A percentile compares a stretch with the other conserved stretches of the same genome.
Evolutionary conservation across 2,113 vertebrate genomes (phyloP).

Genomic region (Microtus pennsylvanicus): DNA sequence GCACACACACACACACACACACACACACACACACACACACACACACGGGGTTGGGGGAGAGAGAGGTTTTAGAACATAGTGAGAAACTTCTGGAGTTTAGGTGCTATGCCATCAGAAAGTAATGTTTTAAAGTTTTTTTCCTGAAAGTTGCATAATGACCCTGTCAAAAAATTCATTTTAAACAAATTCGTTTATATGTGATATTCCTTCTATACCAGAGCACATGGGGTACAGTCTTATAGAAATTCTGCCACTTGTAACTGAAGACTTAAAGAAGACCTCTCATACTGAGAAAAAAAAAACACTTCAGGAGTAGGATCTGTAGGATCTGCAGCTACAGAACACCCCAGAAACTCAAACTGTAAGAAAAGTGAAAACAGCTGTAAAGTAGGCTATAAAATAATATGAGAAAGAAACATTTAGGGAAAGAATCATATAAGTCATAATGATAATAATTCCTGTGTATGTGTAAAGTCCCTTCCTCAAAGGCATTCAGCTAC

Average conservation of each 20-base stretch:
- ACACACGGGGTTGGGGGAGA: too few relatives aligned
- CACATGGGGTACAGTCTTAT: not conserved
- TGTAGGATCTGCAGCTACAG: not conserved
- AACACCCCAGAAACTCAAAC: not conserved
- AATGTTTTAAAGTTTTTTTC: not conserved
- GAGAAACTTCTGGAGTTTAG: not conserved
- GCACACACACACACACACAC: not conserved
- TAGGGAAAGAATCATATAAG: not conserved
- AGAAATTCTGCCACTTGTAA: not conserved
- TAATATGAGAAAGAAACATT: not conserved
- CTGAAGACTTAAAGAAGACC: conserved; percentile 30
- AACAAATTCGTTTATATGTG: not conserved
- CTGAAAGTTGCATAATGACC: not conserved
- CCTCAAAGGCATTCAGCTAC: not conserved
- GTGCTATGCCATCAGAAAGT: not conserved
- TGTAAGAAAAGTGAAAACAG: not conserved
- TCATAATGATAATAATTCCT: not conserved
- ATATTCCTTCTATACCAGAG: not conserved
- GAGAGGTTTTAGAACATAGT: not conserved
- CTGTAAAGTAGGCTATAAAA: not conserved
- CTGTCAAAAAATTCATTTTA: not conserved
- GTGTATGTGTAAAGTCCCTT: not conserved
- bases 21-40: not conserved
- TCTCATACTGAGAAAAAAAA: not conserved
- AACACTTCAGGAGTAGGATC: not conserved